Evolutionary conservation across 2,888 invertebrate species (phyloP).

Genomic region (Aelia acuminata): DNA sequence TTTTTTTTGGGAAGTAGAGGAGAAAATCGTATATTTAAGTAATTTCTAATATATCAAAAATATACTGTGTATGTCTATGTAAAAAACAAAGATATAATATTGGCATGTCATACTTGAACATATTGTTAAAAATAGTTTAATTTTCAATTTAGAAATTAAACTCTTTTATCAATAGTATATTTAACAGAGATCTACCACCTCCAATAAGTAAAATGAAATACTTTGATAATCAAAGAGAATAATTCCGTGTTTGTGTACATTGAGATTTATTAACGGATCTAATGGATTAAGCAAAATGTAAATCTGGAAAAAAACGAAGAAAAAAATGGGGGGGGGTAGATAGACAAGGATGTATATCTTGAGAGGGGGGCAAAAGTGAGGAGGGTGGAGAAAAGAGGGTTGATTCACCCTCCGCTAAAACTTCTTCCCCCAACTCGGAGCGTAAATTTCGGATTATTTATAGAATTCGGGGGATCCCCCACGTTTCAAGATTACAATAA

Average conservation of each 20-base stretch:
- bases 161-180: background rate
- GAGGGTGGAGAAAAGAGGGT: constrained; percentile 22
- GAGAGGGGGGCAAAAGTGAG: background rate
- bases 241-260: background rate
- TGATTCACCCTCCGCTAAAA: constrained; percentile 17
- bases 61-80: no score
- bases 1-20: no score
- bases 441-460: constrained; percentile 17
- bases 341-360: background rate
- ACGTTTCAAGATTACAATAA: background rate
- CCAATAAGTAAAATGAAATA: no score
- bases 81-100: no score
- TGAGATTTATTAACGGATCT: background rate
- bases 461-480: background rate
- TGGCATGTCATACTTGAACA: background rate
- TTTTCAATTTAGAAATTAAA: background rate
- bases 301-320: background rate
- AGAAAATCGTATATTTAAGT: no score
- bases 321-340: no score
- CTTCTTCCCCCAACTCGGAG: constrained; percentile 1
- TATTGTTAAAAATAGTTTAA: background rate
- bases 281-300: constrained; percentile 11
- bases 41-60: no score
- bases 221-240: background rate
- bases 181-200: background rate